phyloP scores from a whole-genome alignment of 2,113 vertebrate genomes.

The Plectropomus leopardus region DNA sequence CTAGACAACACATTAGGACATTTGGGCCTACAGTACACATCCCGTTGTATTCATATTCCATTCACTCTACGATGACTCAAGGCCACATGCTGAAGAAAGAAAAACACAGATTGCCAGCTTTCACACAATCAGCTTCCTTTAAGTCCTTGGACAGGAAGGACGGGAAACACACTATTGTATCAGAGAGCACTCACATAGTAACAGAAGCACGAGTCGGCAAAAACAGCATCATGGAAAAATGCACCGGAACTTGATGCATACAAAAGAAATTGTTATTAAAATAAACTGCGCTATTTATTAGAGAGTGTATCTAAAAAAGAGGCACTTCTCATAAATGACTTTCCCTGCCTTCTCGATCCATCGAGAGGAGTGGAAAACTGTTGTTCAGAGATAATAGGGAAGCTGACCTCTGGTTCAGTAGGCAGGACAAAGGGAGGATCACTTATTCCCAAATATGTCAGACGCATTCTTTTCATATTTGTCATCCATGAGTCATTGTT shows the following conservation, averaged over 20 bases:
- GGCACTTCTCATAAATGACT: neutral
- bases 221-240: conserved; percentile 10
- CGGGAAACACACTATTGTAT: conserved; percentile 70
- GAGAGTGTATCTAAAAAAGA: conserved; percentile 5
- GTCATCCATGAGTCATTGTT: conserved; percentile 45
- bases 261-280: neutral
- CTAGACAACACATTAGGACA: conserved; percentile 37
- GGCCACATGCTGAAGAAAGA: conserved; percentile 18
- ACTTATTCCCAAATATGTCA: conserved; percentile 18
- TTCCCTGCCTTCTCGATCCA: conserved; percentile 19
- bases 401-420: conserved; percentile 51
- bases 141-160: conserved; percentile 58
- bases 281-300: neutral
- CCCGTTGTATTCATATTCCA: conserved; percentile 62
- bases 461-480: conserved; percentile 47
- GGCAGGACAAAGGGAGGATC: conserved; percentile 20
- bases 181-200: conserved; percentile 18
- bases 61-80: conserved; percentile 74
- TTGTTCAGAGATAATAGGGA: conserved; percentile 34
- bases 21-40: conserved; percentile 34
- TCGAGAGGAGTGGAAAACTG: conserved; percentile 1
- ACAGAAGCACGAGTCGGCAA: conserved; percentile 1
- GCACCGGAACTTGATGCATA: neutral
- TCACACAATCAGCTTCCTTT: conserved; percentile 71
- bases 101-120: conserved; percentile 63